Percentiles rank a stretch among this genome's conserved stretches.
Evolutionary conservation across 2,888 invertebrate species (phyloP).

Genomic region (Choristoneura rosaceana): DNA sequence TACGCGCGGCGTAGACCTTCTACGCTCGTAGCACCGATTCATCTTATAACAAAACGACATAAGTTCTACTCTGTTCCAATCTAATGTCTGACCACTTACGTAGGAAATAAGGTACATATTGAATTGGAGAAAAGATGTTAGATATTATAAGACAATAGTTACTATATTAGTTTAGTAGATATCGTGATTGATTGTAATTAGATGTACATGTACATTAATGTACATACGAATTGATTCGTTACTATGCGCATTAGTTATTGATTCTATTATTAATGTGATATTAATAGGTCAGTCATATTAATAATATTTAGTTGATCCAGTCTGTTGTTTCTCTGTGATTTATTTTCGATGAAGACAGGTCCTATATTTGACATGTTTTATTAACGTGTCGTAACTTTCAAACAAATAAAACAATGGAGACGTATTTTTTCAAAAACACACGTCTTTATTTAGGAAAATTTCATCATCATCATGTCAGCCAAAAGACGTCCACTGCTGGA

Average conservation of each 20-base stretch:
- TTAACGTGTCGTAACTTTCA: too few species aligned
- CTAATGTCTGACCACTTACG: neutral
- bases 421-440: too few species aligned
- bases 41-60: neutral
- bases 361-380: too few species aligned
- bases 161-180: neutral
- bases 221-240: neutral
- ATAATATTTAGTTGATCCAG: neutral
- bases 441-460: too few species aligned
- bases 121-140: neutral
- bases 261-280: neutral
- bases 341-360: neutral
- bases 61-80: neutral
- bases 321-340: neutral
- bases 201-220: constrained; percentile 2
- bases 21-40: constrained; percentile 6
- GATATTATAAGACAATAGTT: neutral
- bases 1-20: constrained; percentile 2
- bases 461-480: too few species aligned
- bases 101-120: neutral
- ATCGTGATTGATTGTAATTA: constrained; percentile 4
- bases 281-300: neutral
- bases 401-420: too few species aligned
- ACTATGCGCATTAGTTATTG: constrained; percentile 1
- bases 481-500: too few species aligned